Evolutionary conservation across 1,140 invertebrate genomes (phyloP), one percentile per base, ranked within the genome.

Genomic region (Drosophila melanica): DNA sequence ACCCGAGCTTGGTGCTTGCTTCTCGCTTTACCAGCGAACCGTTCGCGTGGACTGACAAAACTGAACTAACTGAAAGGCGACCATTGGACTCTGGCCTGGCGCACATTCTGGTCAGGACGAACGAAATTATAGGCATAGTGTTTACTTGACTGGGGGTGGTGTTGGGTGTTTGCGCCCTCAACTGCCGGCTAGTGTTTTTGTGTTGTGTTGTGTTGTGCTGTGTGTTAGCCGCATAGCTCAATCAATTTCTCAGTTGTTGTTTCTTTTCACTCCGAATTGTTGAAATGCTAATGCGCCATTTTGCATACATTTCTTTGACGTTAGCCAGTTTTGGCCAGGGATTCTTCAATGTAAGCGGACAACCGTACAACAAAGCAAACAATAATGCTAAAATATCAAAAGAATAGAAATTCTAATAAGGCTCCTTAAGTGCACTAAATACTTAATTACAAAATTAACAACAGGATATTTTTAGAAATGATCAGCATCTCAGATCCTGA

Each of bases 241-340:
- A 79, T 85, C 81, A 80, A 85, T 80, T 85, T 74, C 69, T 72
- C 57, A 67, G 39, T 72, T 72, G 63, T 66, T 50, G 51, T 70
- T 67, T 64, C 42, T 42, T 16, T 44, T 27, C 55, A 58, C 57
- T 51, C 18, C 74, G 69, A 79, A 87, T 87, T 77, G 84, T 84
- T 89, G 55, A 84, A 90, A 89, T 89, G 84, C 84, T 89, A 89
- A 89, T 89, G 84, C 84, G 84, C 84, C 84, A 89, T 89, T 89
- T 89, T 89, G 84, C 84, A 80, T 89, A 89, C 77, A 89, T 80
- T 89, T 79, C 79, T 39, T 66, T 65, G 62, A 12, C 55, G 47
- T 62, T 54, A 70, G 66, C 66, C 75, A 82, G 75, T 65, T 79
- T 23, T 30, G 51, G 48, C 23, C 37, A 50, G 27, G 14, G 20